These are phyloP conservation scores for Aphodius sticticus DNA, from an alignment of 2,888 invertebrate species.

Conservation along the genomic window DNA sequence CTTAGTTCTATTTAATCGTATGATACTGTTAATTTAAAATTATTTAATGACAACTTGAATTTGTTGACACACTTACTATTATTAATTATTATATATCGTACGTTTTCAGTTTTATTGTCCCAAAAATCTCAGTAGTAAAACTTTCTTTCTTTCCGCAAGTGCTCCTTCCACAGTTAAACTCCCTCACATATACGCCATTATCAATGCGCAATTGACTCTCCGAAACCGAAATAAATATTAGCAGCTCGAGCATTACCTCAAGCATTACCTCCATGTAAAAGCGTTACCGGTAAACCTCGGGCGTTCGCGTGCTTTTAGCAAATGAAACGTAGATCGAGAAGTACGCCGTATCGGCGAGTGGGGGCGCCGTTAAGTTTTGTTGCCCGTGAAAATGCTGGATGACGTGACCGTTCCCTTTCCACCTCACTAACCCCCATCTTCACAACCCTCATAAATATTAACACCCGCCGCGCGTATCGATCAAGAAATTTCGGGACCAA, in stretches of 20 bases:
- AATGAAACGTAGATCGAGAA: constrained; percentile 29
- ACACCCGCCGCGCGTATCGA: neutral
- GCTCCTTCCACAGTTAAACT: no score
- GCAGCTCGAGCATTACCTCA: constrained; percentile 5
- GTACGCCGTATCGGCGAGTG: neutral
- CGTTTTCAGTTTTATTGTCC: no score
- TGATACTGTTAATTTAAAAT: no score
- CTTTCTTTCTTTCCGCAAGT: no score
- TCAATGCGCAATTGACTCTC: neutral
- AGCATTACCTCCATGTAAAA: constrained; percentile 1
- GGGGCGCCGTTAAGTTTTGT: constrained; percentile 32
- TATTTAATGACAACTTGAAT: no score
- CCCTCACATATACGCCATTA: neutral
- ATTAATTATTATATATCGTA: no score
- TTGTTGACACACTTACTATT: no score
- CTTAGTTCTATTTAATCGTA: no score
- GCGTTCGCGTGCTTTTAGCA: constrained; percentile 34
- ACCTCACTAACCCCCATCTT: neutral
- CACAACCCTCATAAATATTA: constrained; percentile 14
- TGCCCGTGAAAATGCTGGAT: constrained; percentile 33
- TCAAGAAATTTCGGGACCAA: neutral
- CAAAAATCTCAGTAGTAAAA: no score
- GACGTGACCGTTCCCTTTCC: constrained; percentile 22
- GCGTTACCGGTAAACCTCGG: constrained; percentile 10
- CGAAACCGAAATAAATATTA: neutral